These are phyloP conservation scores for Sturnira hondurensis DNA, from an alignment of 2,113 vertebrate species.

Conservation along the genomic window DNA sequence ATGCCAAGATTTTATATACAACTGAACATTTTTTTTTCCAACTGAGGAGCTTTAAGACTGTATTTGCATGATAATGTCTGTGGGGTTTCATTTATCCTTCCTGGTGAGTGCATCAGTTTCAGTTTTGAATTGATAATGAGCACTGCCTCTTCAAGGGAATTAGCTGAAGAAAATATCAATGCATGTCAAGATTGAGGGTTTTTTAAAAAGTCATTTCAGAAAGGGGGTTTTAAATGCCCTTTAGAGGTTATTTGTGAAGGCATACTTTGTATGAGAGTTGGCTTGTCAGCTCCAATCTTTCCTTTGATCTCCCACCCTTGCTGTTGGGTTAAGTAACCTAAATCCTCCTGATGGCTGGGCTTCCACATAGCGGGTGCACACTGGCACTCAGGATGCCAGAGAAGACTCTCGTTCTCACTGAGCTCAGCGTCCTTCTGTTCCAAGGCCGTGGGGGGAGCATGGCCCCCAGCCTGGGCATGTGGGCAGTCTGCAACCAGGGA, in stretches of 20 bases:
- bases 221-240: constrained; percentile 36
- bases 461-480: background rate
- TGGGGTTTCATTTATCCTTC: constrained; percentile 56
- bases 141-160: constrained; percentile 51
- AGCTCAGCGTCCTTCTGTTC: background rate
- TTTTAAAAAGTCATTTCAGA: background rate
- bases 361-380: background rate
- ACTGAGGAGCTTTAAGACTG: background rate
- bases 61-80: constrained; percentile 67
- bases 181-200: background rate
- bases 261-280: constrained; percentile 38
- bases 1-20: constrained; percentile 5
- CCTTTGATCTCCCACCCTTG: background rate
- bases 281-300: constrained; percentile 19
- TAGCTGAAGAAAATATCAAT: constrained; percentile 49
- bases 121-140: constrained; percentile 67
- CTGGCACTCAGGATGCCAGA: background rate
- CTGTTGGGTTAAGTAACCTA: constrained; percentile 23
- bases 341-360: background rate
- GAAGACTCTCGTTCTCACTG: fast-evolving
- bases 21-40: constrained; percentile 19
- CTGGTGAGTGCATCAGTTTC: constrained; percentile 30
- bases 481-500: background rate
- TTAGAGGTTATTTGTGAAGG: constrained; percentile 24
- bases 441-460: no score